Evolutionary conservation across 2,888 invertebrate species (phyloP), one percentile per base, ranked within the genome.

Genomic region (Macrophya annulata): DNA sequence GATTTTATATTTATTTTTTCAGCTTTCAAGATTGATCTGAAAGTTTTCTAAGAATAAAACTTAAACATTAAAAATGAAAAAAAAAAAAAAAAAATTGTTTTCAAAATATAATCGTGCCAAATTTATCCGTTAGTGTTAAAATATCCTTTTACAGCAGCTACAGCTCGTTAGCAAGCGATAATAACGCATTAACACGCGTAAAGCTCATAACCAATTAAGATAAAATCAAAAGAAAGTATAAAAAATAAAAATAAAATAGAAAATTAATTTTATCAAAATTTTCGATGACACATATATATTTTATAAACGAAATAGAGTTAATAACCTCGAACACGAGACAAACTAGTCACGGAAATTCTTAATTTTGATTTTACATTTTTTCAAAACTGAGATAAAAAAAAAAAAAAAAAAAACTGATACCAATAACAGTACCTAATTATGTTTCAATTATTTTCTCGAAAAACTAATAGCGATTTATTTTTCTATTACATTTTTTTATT

Each of bases 231-330:
- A 17, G 65, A 84, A 21, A 76, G 43, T 15, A 71, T 10, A 17
- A n/a, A 17, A n/a, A 83, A 85, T 55, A 83, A 65, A 68, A 85
- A 87, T 86, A 85, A 84, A 86, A 87, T 88, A n/a, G 87, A 90
- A 90, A 55, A 37, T n/a, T 21, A 31, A 21, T n/a, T 43, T 25
- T 48, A 76, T 76, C 17, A 76, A 51, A 76, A 45, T 48, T 17
- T 51, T 43, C 76, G 76, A 76, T 76, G 48, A 51, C 4, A 40
- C 9, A 71, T 8, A n/a, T 37, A 71, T 8, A n/a, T 37, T n/a
- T 12, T 3, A n/a, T 12, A 37, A 62, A 62, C 40, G 40, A 37
- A 79, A 40, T 79, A 79, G 59, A 79, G 79, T 79, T 79, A 79
- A 59, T 79, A 79, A 40, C 79, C 51, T 76, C 25, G 15, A 21